phyloP scores from a whole-genome alignment of 2,797 vertebrate genomes.

The Sparidentex hasta region DNA sequence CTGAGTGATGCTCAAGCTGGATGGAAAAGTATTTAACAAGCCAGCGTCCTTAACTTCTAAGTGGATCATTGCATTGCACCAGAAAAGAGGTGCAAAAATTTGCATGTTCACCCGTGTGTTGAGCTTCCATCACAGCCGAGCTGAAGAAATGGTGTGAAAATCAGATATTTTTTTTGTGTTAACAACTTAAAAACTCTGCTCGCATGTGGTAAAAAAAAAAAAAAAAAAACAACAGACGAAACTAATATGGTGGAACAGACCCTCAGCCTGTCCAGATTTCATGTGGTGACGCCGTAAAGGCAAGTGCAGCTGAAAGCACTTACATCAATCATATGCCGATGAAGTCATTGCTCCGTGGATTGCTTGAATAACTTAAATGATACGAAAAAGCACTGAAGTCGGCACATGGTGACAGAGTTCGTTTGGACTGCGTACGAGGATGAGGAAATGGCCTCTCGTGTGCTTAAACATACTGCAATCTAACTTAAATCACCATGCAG shows the following conservation, averaged over 20 bases:
- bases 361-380: slow-evolving; percentile 47
- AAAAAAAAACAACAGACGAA: slow-evolving; percentile 41
- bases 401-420: slow-evolving; percentile 31
- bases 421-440: slow-evolving; percentile 9
- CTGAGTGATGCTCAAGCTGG: no score
- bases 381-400: slow-evolving; percentile 36
- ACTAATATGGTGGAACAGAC: slow-evolving; percentile 32
- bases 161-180: neutral
- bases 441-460: slow-evolving; percentile 6
- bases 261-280: slow-evolving; percentile 20
- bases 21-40: no score
- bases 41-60: no score
- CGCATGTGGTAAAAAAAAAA: slow-evolving; percentile 28
- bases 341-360: slow-evolving; percentile 51
- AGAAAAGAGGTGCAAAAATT: no score
- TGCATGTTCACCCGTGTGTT: no score
- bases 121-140: no score
- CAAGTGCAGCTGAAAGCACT: slow-evolving; percentile 68
- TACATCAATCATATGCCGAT: slow-evolving; percentile 46
- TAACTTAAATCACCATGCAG: slow-evolving; percentile 21
- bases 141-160: neutral
- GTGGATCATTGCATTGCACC: no score
- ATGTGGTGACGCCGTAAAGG: slow-evolving; percentile 31
- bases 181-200: slow-evolving; percentile 5
- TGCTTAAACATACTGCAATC: slow-evolving; percentile 11